These are phyloP conservation scores for Mizuhopecten yessoensis DNA, from an alignment of 1,140 invertebrate genomes.

Conservation along the genomic window DNA sequence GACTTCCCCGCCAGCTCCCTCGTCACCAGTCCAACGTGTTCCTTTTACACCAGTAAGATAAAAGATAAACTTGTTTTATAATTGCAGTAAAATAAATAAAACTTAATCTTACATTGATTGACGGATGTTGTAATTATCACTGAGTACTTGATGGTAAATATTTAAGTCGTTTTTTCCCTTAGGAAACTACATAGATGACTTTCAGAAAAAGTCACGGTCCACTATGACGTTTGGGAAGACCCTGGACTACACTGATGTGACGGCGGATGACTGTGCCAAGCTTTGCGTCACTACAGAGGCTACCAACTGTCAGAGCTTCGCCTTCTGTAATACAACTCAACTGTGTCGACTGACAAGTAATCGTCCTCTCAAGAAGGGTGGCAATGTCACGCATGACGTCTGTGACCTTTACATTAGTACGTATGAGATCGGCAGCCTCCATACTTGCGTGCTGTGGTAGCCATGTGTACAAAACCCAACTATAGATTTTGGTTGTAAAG, in stretches of 20 bases:
- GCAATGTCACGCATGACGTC: constrained; percentile 5
- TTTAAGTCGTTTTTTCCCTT: too few species aligned
- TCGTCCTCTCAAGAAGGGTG: constrained; percentile 41
- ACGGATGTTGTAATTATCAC: too few species aligned
- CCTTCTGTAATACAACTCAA: constrained; percentile 65
- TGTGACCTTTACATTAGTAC: constrained; percentile 68
- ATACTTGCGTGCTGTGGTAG: too few species aligned
- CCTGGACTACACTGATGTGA: constrained; percentile 55
- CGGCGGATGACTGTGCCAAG: constrained; percentile 63
- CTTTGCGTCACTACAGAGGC: constrained; percentile 63
- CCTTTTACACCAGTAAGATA: constrained; percentile 59
- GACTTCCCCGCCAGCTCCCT: constrained; percentile 43
- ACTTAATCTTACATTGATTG: too few species aligned
- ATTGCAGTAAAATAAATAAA: too few species aligned
- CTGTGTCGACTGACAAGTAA: constrained; percentile 63
- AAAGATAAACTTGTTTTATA: too few species aligned
- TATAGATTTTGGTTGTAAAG: too few species aligned
- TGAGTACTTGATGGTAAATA: too few species aligned
- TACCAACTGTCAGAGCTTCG: constrained; percentile 65
- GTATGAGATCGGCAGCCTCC: too few species aligned
- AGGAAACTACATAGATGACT: constrained; percentile 72
- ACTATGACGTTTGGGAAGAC: constrained; percentile 53
- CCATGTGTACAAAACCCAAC: too few species aligned
- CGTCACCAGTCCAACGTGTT: constrained; percentile 39
- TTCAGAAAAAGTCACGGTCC: constrained; percentile 52